These are phyloP conservation scores for Echinarachnius parma DNA, from an alignment of 53 echinoderm and acorn worm genomes.

Conservation along the genomic window DNA sequence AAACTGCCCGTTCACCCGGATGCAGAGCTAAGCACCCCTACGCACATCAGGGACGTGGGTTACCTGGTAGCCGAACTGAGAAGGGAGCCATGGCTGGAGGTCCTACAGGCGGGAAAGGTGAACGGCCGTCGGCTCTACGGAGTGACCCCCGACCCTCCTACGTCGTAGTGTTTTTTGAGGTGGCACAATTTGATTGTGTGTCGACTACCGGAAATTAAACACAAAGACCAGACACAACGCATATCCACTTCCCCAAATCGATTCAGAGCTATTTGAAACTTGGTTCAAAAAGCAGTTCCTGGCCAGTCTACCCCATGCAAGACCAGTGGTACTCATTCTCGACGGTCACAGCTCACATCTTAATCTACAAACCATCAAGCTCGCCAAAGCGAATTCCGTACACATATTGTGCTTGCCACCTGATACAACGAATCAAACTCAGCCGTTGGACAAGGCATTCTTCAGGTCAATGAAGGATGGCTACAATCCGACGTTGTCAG, in stretches of 20 bases:
- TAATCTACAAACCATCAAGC: slow-evolving; percentile 17
- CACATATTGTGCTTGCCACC: slow-evolving; percentile 58
- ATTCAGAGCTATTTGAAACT: slow-evolving; percentile 55
- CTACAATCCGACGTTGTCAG: slow-evolving; percentile 50
- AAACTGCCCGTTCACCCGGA: too few species aligned
- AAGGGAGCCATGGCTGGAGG: too few species aligned
- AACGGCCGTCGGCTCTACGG: too few species aligned
- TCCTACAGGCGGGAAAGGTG: too few species aligned
- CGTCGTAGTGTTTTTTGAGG: too few species aligned
- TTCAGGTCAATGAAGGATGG: slow-evolving; percentile 45
- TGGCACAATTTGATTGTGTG: too few species aligned
- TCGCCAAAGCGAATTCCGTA: slow-evolving; percentile 39
- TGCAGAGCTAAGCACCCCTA: too few species aligned
- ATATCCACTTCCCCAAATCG: too few species aligned
- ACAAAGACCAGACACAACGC: too few species aligned
- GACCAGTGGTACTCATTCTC: slow-evolving; percentile 49
- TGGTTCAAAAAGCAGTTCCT: slow-evolving; percentile 61
- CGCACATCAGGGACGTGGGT: slow-evolving; percentile 10
- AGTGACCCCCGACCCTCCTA: too few species aligned
- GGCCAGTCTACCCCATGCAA: slow-evolving; percentile 18
- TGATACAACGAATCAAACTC: slow-evolving; percentile 60
- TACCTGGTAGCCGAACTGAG: too few species aligned
- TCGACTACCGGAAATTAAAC: too few species aligned
- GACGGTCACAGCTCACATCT: slow-evolving; percentile 58
- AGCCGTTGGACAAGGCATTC: slow-evolving; percentile 60